Evolutionary conservation across 2,888 invertebrate species (phyloP), one percentile per base, ranked within the genome.

Genomic region (Sphinx pinastri): DNA sequence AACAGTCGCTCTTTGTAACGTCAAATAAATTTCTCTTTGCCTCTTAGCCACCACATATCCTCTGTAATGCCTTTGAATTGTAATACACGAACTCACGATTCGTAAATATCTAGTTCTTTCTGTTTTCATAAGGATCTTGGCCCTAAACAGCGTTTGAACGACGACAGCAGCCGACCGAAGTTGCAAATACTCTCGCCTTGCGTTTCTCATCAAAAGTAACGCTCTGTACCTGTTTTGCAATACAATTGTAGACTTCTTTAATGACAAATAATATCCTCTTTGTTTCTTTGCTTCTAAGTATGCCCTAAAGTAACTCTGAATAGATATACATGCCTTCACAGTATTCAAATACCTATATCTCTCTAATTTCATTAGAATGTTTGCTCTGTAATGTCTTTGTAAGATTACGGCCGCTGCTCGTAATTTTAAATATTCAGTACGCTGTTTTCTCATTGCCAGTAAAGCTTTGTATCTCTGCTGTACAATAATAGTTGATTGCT

Each of bases 261-360:
- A 71, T 68, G 82, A 70, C 45, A 91, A 74, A 76, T 87, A 94
- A 19, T 81, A 71, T 58, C 81, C 74, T 57, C 89, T 85, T 72
- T 88, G 81, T 45, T 75, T 77, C 70, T 77, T 87, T 73, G 81
- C 89, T 45, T 74, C 68, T 68, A 76, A 74, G 71, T 81, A 84
- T 0, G 88, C 84, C 79, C 85, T 87, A 73, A 90, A 95, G 60
- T 78, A 80, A 70, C 79, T 84, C 79, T 95, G 95, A 60, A 95
- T 89, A 10, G 77, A 70, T 31, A 84, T 74, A 66, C 84, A 86
- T 0, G 94, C 85, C 67, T 82, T 83, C 74, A 88, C 84, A 51
- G 88, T 79, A 16, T 77, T 76, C 13, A 89, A 71, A 77, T 91
- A 95, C 51, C 84, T 80, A 14, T 76, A 74, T 72, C 89, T 87